Evolutionary conservation across 2,113 vertebrate genomes (phyloP).

Genomic region (Formicarius rufipectus): DNA sequence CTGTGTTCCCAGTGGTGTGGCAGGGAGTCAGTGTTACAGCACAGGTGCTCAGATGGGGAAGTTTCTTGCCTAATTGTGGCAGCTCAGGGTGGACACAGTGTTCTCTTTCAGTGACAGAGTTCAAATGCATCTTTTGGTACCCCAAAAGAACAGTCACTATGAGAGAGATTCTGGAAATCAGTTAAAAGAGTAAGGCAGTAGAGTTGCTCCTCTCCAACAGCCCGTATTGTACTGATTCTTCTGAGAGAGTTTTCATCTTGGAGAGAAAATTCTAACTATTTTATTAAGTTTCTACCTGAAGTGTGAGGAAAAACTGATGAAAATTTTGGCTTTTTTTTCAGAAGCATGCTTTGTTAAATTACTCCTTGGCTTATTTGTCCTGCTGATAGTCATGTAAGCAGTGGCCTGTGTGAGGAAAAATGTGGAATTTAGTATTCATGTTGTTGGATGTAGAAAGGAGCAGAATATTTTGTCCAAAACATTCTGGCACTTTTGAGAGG

Average conservation of each 20-base stretch:
- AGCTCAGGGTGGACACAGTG: background rate
- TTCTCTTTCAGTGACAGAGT: background rate
- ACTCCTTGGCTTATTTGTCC: background rate
- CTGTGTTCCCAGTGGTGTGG: background rate
- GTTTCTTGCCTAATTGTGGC: background rate
- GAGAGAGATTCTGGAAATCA: background rate
- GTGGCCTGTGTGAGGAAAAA: background rate
- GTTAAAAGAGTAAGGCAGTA: background rate
- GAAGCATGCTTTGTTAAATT: background rate
- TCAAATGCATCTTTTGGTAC: background rate
- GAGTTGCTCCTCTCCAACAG: background rate
- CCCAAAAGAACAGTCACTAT: background rate
- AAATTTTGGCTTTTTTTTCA: background rate
- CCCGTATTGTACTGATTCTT: background rate
- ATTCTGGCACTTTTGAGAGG: background rate
- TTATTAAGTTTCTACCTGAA: background rate
- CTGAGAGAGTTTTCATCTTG: background rate
- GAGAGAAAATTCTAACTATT: background rate
- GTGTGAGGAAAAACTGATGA: background rate
- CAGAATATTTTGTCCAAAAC: background rate
- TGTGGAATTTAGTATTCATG: background rate
- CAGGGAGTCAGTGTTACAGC: background rate
- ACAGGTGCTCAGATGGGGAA: background rate
- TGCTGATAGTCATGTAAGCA: background rate
- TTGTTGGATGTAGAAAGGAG: background rate